Evolutionary conservation across 2,113 vertebrate species (phyloP), one percentile per base, ranked within the genome.

Genomic region (Oryzias curvinotus): DNA sequence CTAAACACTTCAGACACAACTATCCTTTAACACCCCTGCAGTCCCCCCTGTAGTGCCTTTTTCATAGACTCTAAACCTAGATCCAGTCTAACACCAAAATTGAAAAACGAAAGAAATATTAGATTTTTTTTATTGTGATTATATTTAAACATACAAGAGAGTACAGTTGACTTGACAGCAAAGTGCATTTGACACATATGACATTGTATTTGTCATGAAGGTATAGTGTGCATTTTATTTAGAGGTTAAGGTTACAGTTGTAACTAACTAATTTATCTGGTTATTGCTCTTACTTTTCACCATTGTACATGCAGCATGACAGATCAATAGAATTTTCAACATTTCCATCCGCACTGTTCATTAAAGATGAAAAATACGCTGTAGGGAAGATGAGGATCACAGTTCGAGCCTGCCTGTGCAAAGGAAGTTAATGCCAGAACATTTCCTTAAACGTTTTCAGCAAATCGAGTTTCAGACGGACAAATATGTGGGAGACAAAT

Each of bases 281-380:
- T 78, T 83, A 83, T 87, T 87, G 77, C 85, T 85, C 56, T 60
- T 41, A 60, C 16, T 61, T 62, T 56, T 21, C 60, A 66, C 26
- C 47, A 28, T 13, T 52, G 44, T 63, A 45, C 71, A 76, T 77
- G 63, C 77, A 54, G 18, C 28, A 36, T 17, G 17, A 75, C 58
- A 12, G 7, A 75, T 47, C 54, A 61, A 36, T 62, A 62, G 48
- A 60, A 70, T 71, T 48, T 28, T 16, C 28, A 77, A 60, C 23
- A 4, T 48, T 25, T 45, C 63, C 30, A 41, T 28, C 42, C 52
- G 49, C 61, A 47, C 58, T 42, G 14, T 44, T 71, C 46, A 52
- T 60, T 62, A 50, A 23, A 70, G 55, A 50, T 57, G 65, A 46
- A 59, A 57, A 63, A 44, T 18, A 54, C 13, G n/a, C 42, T 61